phyloP scores from a whole-genome alignment of 1,140 invertebrate genomes.

The Diuraphis noxia region DNA sequence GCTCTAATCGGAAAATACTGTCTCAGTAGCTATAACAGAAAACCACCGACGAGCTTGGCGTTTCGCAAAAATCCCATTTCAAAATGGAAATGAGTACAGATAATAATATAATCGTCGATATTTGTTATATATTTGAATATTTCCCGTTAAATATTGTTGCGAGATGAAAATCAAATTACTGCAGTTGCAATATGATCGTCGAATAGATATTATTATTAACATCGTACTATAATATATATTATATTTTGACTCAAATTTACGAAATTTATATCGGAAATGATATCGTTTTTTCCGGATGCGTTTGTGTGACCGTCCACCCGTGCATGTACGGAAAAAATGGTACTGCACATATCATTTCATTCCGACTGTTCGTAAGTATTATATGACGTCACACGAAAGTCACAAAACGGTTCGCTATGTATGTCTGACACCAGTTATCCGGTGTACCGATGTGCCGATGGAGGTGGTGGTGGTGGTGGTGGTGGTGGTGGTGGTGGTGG shows the following conservation, averaged over 20 bases:
- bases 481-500: background rate
- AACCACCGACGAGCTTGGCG: fast-evolving
- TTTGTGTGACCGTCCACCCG: background rate
- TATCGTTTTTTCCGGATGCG: background rate
- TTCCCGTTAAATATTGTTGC: background rate
- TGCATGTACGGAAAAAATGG: background rate
- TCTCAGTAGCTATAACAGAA: background rate
- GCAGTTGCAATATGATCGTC: background rate
- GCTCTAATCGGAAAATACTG: background rate
- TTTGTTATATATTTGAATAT: no score
- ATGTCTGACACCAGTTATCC: background rate
- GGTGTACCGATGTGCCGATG: background rate
- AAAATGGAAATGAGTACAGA: background rate
- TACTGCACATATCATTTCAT: background rate
- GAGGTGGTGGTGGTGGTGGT: background rate
- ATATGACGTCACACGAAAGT: background rate
- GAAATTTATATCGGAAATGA: background rate
- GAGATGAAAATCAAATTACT: background rate
- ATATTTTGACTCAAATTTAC: background rate
- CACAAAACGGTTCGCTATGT: background rate
- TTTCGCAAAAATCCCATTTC: background rate
- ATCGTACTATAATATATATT: background rate
- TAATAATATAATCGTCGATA: background rate
- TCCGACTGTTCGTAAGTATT: background rate
- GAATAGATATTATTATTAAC: background rate